These are phyloP conservation scores for Serinus canaria DNA, from an alignment of 2,113 vertebrate genomes.

Conservation along the genomic window DNA sequence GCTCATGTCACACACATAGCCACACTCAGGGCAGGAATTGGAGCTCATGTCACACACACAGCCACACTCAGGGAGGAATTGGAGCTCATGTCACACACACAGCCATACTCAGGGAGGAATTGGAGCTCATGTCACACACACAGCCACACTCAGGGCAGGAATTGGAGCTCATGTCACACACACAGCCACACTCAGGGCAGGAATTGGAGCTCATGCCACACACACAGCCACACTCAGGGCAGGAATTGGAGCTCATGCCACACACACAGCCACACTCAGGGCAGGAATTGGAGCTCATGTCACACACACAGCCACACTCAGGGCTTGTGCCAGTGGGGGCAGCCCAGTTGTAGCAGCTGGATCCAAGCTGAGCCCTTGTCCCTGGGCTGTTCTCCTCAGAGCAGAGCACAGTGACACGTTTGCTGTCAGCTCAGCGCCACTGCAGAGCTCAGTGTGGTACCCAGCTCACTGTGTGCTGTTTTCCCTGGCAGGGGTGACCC, in stretches of 20 bases:
- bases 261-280: no score
- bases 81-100: no score
- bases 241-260: no score
- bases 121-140: rapidly evolving
- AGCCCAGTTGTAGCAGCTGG: rapidly evolving
- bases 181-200: no score
- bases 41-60: no score
- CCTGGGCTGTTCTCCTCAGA: background rate
- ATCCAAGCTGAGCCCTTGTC: background rate
- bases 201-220: no score
- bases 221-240: no score
- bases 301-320: rapidly evolving
- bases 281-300: background rate
- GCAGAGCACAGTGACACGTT: background rate
- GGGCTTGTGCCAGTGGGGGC: rapidly evolving
- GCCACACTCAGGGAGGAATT: no score
- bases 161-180: background rate
- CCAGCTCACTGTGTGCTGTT: background rate
- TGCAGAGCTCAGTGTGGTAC: background rate
- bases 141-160: background rate
- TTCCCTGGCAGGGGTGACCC: conserved; percentile 85
- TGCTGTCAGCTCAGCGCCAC: rapidly evolving
- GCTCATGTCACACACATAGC: background rate
- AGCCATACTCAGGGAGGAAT: no score
- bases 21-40: no score